Conservation (phyloP, 2,113 vertebrate species). For the Origma solitaria region DNA sequence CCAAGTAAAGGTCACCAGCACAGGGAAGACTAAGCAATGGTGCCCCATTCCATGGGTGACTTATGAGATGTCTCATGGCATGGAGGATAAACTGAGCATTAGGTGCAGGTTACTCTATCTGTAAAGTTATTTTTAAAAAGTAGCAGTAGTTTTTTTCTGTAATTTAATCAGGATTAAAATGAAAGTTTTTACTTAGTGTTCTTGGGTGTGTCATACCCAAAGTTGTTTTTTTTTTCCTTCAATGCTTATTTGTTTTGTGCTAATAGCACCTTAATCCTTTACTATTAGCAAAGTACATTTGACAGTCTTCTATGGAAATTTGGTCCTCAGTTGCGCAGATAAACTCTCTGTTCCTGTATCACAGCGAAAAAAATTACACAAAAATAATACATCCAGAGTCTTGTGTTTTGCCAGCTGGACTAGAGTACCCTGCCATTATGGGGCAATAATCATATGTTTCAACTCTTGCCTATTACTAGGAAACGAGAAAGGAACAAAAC, state of each 20-base stretch:
- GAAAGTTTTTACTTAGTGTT: not conserved
- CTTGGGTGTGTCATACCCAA: not conserved
- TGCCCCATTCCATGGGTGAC: not conserved
- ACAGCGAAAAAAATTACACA: not conserved
- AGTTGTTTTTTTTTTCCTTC: not conserved
- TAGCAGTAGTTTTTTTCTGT: not conserved
- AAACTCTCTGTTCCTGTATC: not conserved
- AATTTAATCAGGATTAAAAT: not conserved
- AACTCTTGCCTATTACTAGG: constrained; percentile 51
- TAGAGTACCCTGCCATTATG: constrained; percentile 32
- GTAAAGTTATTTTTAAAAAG: not conserved
- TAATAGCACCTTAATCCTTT: not conserved
- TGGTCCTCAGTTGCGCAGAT: not conserved
- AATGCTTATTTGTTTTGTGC: not conserved
- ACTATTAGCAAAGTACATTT: not conserved
- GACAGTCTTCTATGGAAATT: not conserved
- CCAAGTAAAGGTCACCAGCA: not conserved
- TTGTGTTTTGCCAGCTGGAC: not conserved
- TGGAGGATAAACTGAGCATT: not conserved
- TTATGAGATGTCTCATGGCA: not conserved
- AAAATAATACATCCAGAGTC: constrained; percentile 12
- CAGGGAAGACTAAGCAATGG: not conserved
- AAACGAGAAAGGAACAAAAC: constrained; percentile 50
- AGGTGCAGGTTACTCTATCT: not conserved
- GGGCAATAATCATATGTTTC: constrained; percentile 58